Conservation (phyloP, 1,140 invertebrate species). For the Aplysia californica region DNA sequence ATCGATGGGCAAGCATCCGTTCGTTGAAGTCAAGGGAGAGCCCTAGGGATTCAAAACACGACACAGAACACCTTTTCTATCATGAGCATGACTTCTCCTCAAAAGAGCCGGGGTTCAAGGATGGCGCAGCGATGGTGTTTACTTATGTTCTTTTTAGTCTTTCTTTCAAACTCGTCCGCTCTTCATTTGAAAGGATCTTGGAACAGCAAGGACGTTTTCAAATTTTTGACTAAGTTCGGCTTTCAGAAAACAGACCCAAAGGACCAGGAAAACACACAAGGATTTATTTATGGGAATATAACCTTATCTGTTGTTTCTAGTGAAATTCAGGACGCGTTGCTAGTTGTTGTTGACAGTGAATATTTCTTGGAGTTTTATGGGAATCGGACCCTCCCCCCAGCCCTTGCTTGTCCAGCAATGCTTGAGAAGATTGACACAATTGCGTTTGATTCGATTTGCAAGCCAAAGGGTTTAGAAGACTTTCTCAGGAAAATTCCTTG, state of each 20-base stretch:
- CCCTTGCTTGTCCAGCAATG: constrained; percentile 82
- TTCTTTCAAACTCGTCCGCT: too few relatives aligned
- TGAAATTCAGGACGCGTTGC: constrained; percentile 76
- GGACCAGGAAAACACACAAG: constrained; percentile 83
- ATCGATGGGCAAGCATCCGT: too few relatives aligned
- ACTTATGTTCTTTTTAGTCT: too few relatives aligned
- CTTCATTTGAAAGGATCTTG: constrained; percentile 65
- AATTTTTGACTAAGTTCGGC: constrained; percentile 94
- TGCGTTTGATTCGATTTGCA: constrained; percentile 87
- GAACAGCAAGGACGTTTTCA: constrained; percentile 82
- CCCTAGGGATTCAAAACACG: too few relatives aligned
- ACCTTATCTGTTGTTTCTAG: constrained; percentile 71
- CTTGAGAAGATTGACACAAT: constrained; percentile 84
- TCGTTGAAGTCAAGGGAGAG: too few relatives aligned
- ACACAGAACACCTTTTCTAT: too few relatives aligned
- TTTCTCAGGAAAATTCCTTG: constrained; percentile 91
- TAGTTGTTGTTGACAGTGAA: constrained; percentile 87
- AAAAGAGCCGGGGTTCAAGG: too few relatives aligned
- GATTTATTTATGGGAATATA: constrained; percentile 95
- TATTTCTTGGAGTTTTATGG: constrained; percentile 91
- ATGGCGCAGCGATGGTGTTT: too few relatives aligned
- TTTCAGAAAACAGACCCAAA: constrained; percentile 95
- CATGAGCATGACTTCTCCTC: too few relatives aligned
- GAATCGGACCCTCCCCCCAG: constrained; percentile 75
- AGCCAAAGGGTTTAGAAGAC: constrained; percentile 80